A percentile compares a stretch with the other conserved stretches of the same genome.
phyloP scores from a whole-genome alignment of 2,888 invertebrate genomes.

The Cephus sareptanus region DNA sequence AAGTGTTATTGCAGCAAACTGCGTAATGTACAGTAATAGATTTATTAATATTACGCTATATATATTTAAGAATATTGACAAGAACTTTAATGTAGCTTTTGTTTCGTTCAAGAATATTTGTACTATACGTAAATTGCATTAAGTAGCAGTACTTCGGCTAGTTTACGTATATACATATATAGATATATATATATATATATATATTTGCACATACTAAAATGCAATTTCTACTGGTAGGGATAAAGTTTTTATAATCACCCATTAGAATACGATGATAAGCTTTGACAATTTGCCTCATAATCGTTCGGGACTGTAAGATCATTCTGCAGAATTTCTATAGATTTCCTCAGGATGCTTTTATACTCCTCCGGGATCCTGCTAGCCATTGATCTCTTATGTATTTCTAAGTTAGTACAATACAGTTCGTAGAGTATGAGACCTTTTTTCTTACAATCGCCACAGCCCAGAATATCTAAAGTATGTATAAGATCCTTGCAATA shows the following conservation, averaged over 20 bases:
- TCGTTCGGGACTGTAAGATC: constrained; percentile 70
- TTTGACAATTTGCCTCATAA: constrained; percentile 50
- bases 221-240: not conserved
- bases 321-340: constrained; percentile 69
- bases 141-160: not conserved
- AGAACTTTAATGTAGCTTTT: not conserved
- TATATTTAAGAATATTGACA: not conserved
- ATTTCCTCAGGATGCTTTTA: constrained; percentile 68
- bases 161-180: constrained; percentile 12
- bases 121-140: not conserved
- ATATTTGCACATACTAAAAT: constrained; percentile 11
- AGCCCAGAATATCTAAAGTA: constrained; percentile 70
- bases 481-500: constrained; percentile 73
- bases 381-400: constrained; percentile 29
- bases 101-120: not conserved
- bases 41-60: not conserved
- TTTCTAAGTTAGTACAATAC: constrained; percentile 51
- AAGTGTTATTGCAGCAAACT: constrained; percentile 68
- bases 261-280: constrained; percentile 10
- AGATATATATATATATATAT: constrained; percentile 29
- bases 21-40: constrained; percentile 26
- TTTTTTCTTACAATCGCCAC: constrained; percentile 66
- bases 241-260: constrained; percentile 14
- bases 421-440: constrained; percentile 59
- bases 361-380: constrained; percentile 66